Percentiles rank a stretch among this genome's conserved stretches.
Evolutionary conservation across 2,888 invertebrate species (phyloP).

Genomic region (Desoria tigrina): DNA sequence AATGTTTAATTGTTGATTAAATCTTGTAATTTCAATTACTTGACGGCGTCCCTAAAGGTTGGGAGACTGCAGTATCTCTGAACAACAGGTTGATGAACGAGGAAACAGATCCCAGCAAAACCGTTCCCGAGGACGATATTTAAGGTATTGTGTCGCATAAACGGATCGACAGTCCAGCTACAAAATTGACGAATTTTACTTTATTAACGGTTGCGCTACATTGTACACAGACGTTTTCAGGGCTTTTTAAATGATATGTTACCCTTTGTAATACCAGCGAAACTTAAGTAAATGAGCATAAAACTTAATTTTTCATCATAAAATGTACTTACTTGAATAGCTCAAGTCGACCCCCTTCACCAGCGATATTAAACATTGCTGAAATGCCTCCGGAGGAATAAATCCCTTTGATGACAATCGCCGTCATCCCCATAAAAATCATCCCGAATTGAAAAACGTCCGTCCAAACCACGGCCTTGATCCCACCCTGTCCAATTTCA

Average conservation of each 20-base stretch:
- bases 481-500: slow-evolving; percentile 67
- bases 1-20: background rate
- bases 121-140: slow-evolving; percentile 49
- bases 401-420: slow-evolving; percentile 44
- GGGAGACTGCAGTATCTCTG: slow-evolving; percentile 50
- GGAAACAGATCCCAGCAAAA: slow-evolving; percentile 43
- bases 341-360: slow-evolving; percentile 34
- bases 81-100: slow-evolving; percentile 48
- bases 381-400: slow-evolving; percentile 45
- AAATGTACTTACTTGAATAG: slow-evolving; percentile 28
- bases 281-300: background rate
- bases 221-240: background rate
- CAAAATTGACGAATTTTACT: background rate
- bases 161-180: slow-evolving; percentile 49
- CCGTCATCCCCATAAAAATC: slow-evolving; percentile 63
- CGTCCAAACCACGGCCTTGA: slow-evolving; percentile 80
- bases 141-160: slow-evolving; percentile 51
- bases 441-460: slow-evolving; percentile 71
- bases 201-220: background rate
- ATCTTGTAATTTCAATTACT: slow-evolving; percentile 16
- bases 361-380: slow-evolving; percentile 39
- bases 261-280: too few relatives aligned
- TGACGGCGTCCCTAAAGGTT: slow-evolving; percentile 35
- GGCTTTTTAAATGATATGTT: too few relatives aligned
- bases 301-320: background rate